Percentiles rank a stretch among this genome's conserved stretches.
Conservation (phyloP, 2,888 invertebrate species). For the Uloborus plumipes region DNA sequence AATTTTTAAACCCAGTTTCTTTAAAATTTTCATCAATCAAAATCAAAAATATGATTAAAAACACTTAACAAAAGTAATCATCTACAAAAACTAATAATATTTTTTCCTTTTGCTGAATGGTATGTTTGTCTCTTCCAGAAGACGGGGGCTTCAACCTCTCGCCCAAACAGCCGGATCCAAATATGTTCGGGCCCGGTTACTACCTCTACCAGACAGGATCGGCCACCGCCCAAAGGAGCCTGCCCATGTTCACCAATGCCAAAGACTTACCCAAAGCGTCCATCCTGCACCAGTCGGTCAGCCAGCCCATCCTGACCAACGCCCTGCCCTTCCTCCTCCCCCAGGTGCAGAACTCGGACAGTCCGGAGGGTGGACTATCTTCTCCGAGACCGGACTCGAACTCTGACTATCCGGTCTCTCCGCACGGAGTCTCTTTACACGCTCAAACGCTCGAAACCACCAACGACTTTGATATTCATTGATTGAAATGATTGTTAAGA, state of each 20-base stretch:
- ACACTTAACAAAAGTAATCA: no score
- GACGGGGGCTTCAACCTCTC: slow-evolving; percentile 32
- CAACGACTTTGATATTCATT: slow-evolving; percentile 18
- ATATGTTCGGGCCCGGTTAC: slow-evolving; percentile 31
- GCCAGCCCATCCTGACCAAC: slow-evolving; percentile 22
- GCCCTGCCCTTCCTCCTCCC: slow-evolving; percentile 31
- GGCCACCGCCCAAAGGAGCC: slow-evolving; percentile 8
- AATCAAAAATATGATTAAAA: no score
- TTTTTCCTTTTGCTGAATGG: no score
- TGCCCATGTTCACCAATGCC: slow-evolving; percentile 43
- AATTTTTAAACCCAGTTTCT: no score
- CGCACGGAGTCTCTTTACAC: slow-evolving; percentile 29
- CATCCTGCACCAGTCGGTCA: slow-evolving; percentile 17
- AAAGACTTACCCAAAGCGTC: slow-evolving; percentile 37
- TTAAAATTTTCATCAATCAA: no score
- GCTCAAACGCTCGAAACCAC: slow-evolving; percentile 32
- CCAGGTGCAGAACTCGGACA: slow-evolving; percentile 10
- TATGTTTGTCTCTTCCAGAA: slow-evolving; percentile 4
- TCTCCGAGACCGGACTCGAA: slow-evolving; percentile 49
- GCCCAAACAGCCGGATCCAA: slow-evolving; percentile 33
- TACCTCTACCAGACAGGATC: slow-evolving; percentile 36
- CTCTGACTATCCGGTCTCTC: slow-evolving; percentile 37
- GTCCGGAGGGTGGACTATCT: slow-evolving; percentile 9
- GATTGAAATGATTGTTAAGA: no score
- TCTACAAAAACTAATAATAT: no score